Base-by-base conservation (phyloP, 2,797 vertebrate genomes). In the Alfaro cultratus region DNA sequence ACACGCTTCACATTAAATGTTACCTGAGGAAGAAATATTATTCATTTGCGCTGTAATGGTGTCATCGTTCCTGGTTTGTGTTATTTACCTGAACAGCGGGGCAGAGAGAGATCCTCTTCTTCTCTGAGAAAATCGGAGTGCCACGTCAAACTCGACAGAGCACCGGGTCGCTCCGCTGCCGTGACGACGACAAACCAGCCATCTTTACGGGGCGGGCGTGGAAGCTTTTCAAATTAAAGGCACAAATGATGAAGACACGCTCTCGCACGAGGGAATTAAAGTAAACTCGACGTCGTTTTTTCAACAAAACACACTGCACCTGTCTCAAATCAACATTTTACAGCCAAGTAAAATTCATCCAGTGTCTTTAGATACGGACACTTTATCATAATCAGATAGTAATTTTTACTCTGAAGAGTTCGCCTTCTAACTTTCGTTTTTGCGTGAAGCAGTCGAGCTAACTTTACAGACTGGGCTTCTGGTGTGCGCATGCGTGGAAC, bases 141-240 rank as follows among this genome's bases (percentile, higher is more conserved):
- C 96, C 96, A 96, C 96, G 96, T 96, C 96, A 96, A 96, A 96
- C 94, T 95, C 95, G 85, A 77, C 78, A 53, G 55, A 76, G 90
- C 83, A 41, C 94, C 94, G 94, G 68, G 93, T 89, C 77, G 64
- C 89, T 87, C 21, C 53, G 91, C 18, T 81, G 34, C 77, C 60
- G 55, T 76, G 80, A 76, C 76, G 51, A 84, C 78, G 39, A 34
- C 34, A 34, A 45, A 45, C 5, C 64, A 26, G 41, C 26, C 26
- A 26, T 31, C 75, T 0, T 18, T 21, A 1, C 4, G 1, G 68
- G 41, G 12, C 43, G 68, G 41, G 12, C 43, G 83, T 47, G 75
- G 3, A 0, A 0, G 0, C 0, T 0, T 75, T 85, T 89, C 87
- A 91, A 90, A 86, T 76, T 88, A 90, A 91, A 85, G 26, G 1